A percentile compares a stretch with the other conserved stretches of the same genome.
Evolutionary conservation across 1,140 invertebrate species (phyloP).

Genomic region (Pogonus chalceus): DNA sequence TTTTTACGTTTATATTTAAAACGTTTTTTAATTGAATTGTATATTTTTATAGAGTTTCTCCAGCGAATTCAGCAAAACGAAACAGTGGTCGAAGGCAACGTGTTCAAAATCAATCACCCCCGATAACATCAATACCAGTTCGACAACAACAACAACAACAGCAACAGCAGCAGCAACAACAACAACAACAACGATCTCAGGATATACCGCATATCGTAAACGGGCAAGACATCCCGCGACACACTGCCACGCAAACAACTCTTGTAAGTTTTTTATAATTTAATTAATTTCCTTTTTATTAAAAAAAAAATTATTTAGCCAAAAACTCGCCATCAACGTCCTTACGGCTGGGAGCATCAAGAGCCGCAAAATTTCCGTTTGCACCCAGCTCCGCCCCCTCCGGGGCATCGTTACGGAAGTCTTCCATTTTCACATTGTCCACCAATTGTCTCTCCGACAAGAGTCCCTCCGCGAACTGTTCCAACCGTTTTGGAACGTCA

Average conservation of each 20-base stretch:
- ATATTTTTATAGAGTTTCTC: conserved; percentile 52
- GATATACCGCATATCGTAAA: conserved; percentile 20
- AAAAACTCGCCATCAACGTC: conserved; percentile 60
- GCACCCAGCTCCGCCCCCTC: conserved; percentile 43
- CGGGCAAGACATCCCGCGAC: conserved; percentile 24
- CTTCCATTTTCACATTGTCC: conserved; percentile 42
- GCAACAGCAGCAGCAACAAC: background rate
- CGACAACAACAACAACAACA: conserved; percentile 30
- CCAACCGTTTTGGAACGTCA: conserved; percentile 60
- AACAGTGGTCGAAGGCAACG: conserved; percentile 34
- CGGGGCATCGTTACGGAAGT: conserved; percentile 53
- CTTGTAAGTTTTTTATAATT: conserved; percentile 46
- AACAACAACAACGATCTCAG: conserved; percentile 19
- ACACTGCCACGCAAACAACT: conserved; percentile 55
- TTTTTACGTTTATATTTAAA: too few species aligned
- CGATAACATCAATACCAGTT: conserved; percentile 31
- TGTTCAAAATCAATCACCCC: conserved; percentile 2
- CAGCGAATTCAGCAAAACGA: conserved; percentile 49
- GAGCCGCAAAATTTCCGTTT: conserved; percentile 40
- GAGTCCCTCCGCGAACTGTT: conserved; percentile 55
- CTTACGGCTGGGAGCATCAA: conserved; percentile 59
- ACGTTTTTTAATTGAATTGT: too few species aligned
- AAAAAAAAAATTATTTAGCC: conserved; percentile 41
- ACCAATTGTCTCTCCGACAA: conserved; percentile 36
- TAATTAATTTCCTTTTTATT: conserved; percentile 13